These are phyloP conservation scores for Cyprinus carpio DNA, from an alignment of 2,113 vertebrate genomes.

Conservation along the genomic window DNA sequence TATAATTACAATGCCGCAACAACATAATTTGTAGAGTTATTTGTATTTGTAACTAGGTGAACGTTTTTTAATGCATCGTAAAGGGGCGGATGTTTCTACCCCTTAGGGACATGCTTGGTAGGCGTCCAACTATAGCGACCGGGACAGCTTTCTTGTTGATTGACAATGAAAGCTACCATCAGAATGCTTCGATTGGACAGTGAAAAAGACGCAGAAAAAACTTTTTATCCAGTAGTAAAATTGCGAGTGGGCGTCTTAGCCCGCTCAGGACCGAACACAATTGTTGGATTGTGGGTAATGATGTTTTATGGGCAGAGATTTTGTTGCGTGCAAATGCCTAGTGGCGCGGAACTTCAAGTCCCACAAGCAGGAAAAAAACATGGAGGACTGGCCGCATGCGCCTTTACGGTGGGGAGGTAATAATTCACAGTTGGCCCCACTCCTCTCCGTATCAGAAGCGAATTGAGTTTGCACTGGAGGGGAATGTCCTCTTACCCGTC, in stretches of 20 bases:
- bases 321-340: slow-evolving; percentile 18
- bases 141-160: slow-evolving; percentile 32
- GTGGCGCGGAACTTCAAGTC: slow-evolving; percentile 73
- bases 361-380: slow-evolving; percentile 52
- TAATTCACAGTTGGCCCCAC: slow-evolving; percentile 74
- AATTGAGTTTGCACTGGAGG: slow-evolving; percentile 61
- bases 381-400: slow-evolving; percentile 65
- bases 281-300: slow-evolving; percentile 57
- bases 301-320: slow-evolving; percentile 49
- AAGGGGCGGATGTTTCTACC: slow-evolving; percentile 9
- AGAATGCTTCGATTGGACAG: slow-evolving; percentile 11
- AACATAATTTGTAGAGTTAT: not conserved
- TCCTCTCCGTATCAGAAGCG: slow-evolving; percentile 63
- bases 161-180: slow-evolving; percentile 44
- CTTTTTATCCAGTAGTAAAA: slow-evolving; percentile 56
- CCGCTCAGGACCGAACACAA: slow-evolving; percentile 26
- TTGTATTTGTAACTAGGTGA: not conserved
- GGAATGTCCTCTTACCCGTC: slow-evolving; percentile 48
- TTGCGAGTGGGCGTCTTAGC: slow-evolving; percentile 33
- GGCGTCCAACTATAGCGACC: slow-evolving; percentile 59
- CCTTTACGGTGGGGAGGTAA: slow-evolving; percentile 59
- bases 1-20: not conserved
- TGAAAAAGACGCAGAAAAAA: slow-evolving; percentile 45
- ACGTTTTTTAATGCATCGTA: not conserved
- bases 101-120: slow-evolving; percentile 65